These are phyloP conservation scores for Microctonus aethiopoides DNA, from an alignment of 2,888 invertebrate species.

Conservation along the genomic window DNA sequence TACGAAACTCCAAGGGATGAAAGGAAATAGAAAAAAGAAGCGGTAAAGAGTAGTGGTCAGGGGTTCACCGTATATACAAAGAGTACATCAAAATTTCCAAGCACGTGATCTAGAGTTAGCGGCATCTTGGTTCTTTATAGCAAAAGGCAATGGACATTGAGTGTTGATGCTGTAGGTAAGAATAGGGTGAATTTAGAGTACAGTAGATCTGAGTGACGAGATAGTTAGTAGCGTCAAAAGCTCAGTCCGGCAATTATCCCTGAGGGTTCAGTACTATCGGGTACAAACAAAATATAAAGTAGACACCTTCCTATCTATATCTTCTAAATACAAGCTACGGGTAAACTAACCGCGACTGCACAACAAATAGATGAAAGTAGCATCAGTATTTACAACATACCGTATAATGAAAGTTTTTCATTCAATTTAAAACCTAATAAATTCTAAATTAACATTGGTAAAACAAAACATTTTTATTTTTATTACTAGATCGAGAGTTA, in stretches of 20 bases:
- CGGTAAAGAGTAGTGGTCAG: slow-evolving; percentile 39
- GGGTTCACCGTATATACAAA: slow-evolving; percentile 46
- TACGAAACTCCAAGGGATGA: slow-evolving; percentile 29
- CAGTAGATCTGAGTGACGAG: slow-evolving; percentile 44
- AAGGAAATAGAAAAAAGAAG: slow-evolving; percentile 29
- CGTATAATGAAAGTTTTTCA: slow-evolving; percentile 30
- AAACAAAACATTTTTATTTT: background rate
- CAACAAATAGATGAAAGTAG: too few species aligned
- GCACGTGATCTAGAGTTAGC: slow-evolving; percentile 56
- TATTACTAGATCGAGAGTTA: background rate
- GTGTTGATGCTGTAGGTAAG: background rate
- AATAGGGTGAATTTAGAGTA: slow-evolving; percentile 58
- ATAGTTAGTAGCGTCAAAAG: slow-evolving; percentile 44
- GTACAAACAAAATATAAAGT: slow-evolving; percentile 64
- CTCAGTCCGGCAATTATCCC: slow-evolving; percentile 58
- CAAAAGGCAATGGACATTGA: slow-evolving; percentile 28
- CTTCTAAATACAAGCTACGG: background rate
- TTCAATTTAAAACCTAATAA: background rate
- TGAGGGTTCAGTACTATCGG: slow-evolving; percentile 62
- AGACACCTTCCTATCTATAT: slow-evolving; percentile 49
- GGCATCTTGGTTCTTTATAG: slow-evolving; percentile 30
- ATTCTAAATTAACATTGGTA: background rate
- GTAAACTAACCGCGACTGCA: too few species aligned
- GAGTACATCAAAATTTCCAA: slow-evolving; percentile 60
- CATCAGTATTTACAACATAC: too few species aligned